phyloP scores from a whole-genome alignment of 2,113 vertebrate species.

The Agapornis roseicollis region DNA sequence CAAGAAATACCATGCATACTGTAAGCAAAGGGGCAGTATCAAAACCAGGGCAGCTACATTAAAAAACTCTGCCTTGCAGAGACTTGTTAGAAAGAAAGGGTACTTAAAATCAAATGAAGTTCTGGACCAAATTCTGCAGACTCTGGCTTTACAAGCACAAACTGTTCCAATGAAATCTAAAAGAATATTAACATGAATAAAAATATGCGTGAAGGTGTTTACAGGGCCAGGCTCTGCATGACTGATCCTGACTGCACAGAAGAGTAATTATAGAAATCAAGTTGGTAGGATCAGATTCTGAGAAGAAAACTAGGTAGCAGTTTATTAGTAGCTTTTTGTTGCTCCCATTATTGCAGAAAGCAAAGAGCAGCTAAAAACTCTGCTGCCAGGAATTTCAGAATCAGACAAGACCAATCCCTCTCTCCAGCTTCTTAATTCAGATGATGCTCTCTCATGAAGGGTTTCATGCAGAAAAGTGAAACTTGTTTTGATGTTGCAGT shows the following conservation, averaged over 20 bases:
- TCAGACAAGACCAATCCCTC: background rate
- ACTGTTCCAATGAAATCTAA: background rate
- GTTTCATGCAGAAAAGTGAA: background rate
- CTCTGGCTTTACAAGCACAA: background rate
- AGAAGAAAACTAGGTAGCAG: background rate
- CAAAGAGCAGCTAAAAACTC: background rate
- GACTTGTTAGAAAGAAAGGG: background rate
- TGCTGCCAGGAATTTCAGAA: background rate
- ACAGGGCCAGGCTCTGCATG: background rate
- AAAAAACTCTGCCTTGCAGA: background rate
- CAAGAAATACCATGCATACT: background rate
- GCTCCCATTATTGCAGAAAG: background rate
- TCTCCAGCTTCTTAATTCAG: background rate
- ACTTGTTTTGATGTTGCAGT: background rate
- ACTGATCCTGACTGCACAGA: background rate
- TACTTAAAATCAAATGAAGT: background rate
- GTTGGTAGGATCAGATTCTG: background rate
- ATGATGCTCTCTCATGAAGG: background rate
- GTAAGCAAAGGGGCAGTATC: background rate
- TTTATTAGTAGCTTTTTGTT: background rate
- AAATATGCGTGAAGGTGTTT: background rate
- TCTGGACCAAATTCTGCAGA: background rate
- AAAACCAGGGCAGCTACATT: background rate
- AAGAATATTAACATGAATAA: background rate
- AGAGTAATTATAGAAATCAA: background rate